These are phyloP conservation scores for Drosophila arawakana DNA, from an alignment of 1,140 invertebrate genomes.

Conservation along the genomic window DNA sequence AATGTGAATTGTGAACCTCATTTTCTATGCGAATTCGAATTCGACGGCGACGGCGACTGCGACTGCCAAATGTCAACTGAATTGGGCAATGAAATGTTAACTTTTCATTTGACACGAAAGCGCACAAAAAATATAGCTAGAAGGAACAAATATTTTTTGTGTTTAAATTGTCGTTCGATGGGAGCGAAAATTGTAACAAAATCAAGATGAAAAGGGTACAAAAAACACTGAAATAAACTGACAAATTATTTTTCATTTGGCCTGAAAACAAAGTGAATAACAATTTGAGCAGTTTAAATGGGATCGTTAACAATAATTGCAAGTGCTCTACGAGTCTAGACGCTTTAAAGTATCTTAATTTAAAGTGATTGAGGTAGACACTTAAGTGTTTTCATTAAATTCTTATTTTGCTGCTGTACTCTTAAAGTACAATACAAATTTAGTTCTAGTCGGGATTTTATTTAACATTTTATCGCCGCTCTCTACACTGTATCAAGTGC, in stretches of 20 bases:
- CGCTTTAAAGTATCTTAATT: background rate
- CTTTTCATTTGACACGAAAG: conserved; percentile 65
- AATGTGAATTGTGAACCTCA: conserved; percentile 61
- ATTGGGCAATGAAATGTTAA: conserved; percentile 81
- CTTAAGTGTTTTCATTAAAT: conserved; percentile 1
- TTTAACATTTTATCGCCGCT: conserved; percentile 57
- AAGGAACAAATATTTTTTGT: conserved; percentile 24
- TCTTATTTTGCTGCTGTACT: background rate
- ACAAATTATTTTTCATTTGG: conserved; percentile 41
- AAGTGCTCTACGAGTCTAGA: background rate
- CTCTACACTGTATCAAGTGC: conserved; percentile 35
- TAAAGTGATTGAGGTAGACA: background rate
- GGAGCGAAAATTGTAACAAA: conserved; percentile 21
- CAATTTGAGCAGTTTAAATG: conserved; percentile 10
- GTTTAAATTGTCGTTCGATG: conserved; percentile 17
- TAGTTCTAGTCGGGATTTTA: conserved; percentile 41
- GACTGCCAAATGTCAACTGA: conserved; percentile 75
- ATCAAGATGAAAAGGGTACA: conserved; percentile 6
- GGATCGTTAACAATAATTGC: conserved; percentile 11
- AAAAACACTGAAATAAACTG: conserved; percentile 1
- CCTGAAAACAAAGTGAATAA: conserved; percentile 17
- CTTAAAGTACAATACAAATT: conserved; percentile 17
- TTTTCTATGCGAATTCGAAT: conserved; percentile 64
- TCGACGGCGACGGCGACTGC: conserved; percentile 41
- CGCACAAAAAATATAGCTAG: conserved; percentile 37